Base-by-base conservation (phyloP, 2,888 invertebrate genomes). In the Chamaedrilus cognettii region DNA sequence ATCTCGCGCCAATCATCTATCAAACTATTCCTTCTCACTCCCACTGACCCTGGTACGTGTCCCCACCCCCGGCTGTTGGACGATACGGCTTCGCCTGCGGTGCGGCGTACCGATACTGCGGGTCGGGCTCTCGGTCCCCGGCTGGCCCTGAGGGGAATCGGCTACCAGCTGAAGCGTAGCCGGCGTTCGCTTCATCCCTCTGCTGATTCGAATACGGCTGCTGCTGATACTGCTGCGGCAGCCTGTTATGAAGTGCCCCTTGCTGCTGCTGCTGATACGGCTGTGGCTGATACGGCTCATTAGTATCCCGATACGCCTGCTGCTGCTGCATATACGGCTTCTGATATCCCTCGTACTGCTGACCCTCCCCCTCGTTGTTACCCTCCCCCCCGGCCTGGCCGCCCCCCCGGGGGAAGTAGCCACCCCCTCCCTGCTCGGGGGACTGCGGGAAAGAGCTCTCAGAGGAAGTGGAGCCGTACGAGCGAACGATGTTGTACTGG, bases 401-500 rank as follows among this genome's bases (percentile, higher is more conserved):
- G n/a, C n/a, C n/a, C n/a, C n/a, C 64, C 5, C 34, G 58, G 33
- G n/a, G n/a, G n/a, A n/a, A n/a, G n/a, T n/a, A n/a, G n/a, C n/a
- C n/a, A n/a, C n/a, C n/a, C n/a, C n/a, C n/a, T n/a, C n/a, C n/a
- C 60, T 60, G 60, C 28, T 60, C 62, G 30, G 56, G 58, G 42
- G 34, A 60, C 26, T 64, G 59, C 3, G 60, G 33, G 35, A 30
- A 55, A 11, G 64, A 68, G 3, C 55, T 42, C 23, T 71, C 73
- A 0, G 74, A 73, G 5, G 72, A 72, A 3, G 70, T 70, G 7
- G 74, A 74, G 3, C 64, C 63, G 49, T 65, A 70, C n/a, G 65
- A 65, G 4, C 66, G 57, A 26, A 64, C 52, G 42, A 60, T 55
- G 23, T 52, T 83, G 49, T 74, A 76, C 15, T 74, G 80, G 15